A percentile compares a stretch with the other conserved stretches of the same genome.
Evolutionary conservation across 1,140 invertebrate genomes (phyloP).

Genomic region (Oryctes rhinoceros): DNA sequence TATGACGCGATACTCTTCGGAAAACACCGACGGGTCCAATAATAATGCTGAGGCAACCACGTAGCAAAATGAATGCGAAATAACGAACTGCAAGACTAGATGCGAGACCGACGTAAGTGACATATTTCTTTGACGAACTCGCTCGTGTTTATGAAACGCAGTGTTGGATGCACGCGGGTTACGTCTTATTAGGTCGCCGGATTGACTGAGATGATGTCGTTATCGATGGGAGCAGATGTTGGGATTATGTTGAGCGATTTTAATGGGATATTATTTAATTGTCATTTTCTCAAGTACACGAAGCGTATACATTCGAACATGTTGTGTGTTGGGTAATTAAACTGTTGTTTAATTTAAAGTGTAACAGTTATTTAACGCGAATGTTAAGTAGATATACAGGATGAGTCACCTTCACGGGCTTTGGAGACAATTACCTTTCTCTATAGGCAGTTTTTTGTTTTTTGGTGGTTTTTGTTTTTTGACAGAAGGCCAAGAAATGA

Average conservation of each 20-base stretch:
- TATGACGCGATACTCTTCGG: not conserved
- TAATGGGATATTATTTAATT: slow-evolving; percentile 11
- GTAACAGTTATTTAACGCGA: too few relatives aligned
- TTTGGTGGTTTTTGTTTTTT: too few relatives aligned
- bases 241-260: not conserved
- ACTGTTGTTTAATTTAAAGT: too few relatives aligned
- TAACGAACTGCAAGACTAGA: not conserved
- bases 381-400: too few relatives aligned
- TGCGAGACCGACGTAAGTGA: not conserved
- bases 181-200: not conserved
- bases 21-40: not conserved
- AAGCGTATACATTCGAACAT: too few relatives aligned
- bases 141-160: not conserved
- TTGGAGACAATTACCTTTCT: too few relatives aligned
- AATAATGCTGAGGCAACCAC: not conserved
- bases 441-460: too few relatives aligned
- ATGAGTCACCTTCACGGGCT: too few relatives aligned
- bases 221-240: not conserved
- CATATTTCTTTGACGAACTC: not conserved
- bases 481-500: too few relatives aligned
- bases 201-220: not conserved
- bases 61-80: not conserved
- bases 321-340: too few relatives aligned
- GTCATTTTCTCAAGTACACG: not conserved
- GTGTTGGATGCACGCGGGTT: not conserved